phyloP scores from a whole-genome alignment of 2,888 invertebrate genomes.

The Timema cristinae region DNA sequence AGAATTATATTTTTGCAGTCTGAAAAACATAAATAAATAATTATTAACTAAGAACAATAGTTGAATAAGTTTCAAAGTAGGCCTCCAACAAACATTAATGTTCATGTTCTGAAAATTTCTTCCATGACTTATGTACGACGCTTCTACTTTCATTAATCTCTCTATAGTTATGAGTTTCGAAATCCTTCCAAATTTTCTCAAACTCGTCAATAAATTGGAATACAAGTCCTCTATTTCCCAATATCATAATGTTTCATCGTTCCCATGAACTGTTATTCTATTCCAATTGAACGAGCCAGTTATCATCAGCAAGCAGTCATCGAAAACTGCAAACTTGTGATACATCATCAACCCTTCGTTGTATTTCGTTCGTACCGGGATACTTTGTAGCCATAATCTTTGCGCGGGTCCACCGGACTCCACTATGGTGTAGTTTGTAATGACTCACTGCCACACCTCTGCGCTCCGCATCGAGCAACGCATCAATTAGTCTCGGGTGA shows the following conservation, averaged over 20 bases:
- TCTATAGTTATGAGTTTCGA: too few species aligned
- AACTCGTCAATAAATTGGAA: too few species aligned
- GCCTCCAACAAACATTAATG: too few species aligned
- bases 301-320: background rate
- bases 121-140: too few species aligned
- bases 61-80: too few species aligned
- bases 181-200: too few species aligned
- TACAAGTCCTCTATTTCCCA: too few species aligned
- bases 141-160: too few species aligned
- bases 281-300: slow-evolving; percentile 11
- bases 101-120: too few species aligned
- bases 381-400: background rate
- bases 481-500: background rate
- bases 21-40: too few species aligned
- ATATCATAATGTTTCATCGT: background rate
- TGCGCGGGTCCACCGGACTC: background rate
- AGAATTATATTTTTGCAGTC: too few species aligned
- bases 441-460: background rate
- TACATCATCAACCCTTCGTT: background rate
- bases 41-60: too few species aligned
- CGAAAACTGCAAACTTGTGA: slow-evolving; percentile 12
- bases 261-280: background rate
- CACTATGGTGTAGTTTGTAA: background rate
- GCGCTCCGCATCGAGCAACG: background rate
- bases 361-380: background rate